Evolutionary conservation across 1,140 invertebrate genomes (phyloP), one percentile per base, ranked within the genome.

Genomic region (Drosophila aff.): DNA sequence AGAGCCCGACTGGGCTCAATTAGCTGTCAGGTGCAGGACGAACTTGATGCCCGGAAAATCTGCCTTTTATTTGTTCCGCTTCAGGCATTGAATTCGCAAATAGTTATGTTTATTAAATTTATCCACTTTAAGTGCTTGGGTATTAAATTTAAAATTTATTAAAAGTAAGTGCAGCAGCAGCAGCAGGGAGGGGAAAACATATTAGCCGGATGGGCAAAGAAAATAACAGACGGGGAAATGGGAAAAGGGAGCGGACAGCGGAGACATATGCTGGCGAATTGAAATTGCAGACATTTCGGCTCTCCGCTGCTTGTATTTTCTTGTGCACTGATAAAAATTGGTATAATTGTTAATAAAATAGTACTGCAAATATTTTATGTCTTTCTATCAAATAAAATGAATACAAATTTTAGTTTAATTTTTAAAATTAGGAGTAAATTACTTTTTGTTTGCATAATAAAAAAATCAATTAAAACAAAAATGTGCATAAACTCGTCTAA

Each of bases 91-190:
- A 75, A 87, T 79, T 74, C 69, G 66, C 40, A 68, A 71, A 79
- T 89, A 81, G 76, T 78, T 75, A 72, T 58, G 74, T 74, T 81
- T 87, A 78, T 89, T 83, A 72, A 78, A 81, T 80, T 81, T 64
- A 55, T 55, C 55, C 55, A 18, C 31, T 46, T 60, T 28, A 64
- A 74, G 65, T 59, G 47, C 61, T 36, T 46, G 4, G 18, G 38
- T 28, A 79, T 44, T 47, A 53, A 75, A 89, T 87, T 87, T 87
- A 87, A 87, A 87, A 87, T 87, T 87, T 77, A 87, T 87, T 87
- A 87, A 87, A 87, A 26, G 18, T 38, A 89, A 68, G 50, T 44
- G n/a, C 58, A 36, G 18, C 50, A 1, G 16, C 10, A 5, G 2
- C 16, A 4, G 10, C 10, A 21, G 2, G 4, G 49, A 38, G 43